Conservation (phyloP, 1,140 invertebrate species). For the Scaptomyza montana region DNA sequence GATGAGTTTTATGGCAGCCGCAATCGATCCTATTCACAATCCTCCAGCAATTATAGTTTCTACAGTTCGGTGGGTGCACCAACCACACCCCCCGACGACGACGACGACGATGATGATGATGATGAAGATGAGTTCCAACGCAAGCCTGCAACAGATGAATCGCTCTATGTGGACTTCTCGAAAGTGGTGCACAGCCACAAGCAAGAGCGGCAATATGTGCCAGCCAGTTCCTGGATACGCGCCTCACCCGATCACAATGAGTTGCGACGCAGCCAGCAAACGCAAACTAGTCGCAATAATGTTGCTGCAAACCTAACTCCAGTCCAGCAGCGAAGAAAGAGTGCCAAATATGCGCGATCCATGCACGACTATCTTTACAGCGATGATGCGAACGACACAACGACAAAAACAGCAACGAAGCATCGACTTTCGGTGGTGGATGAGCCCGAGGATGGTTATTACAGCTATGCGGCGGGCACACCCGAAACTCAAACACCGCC, state of each 20-base stretch:
- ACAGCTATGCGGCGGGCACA: conserved; percentile 75
- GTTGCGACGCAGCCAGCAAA: too few relatives aligned
- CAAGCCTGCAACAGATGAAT: conserved; percentile 78
- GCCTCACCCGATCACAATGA: conserved; percentile 52
- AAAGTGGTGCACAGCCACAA: conserved; percentile 73
- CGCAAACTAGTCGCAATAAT: conserved; percentile 36
- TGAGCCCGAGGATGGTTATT: conserved; percentile 78
- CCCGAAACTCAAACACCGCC: conserved; percentile 58
- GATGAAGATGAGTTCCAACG: conserved; percentile 79
- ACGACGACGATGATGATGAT: conserved; percentile 42
- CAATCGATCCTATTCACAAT: conserved; percentile 80
- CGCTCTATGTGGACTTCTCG: conserved; percentile 82
- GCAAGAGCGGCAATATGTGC: conserved; percentile 65
- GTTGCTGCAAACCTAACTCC: conserved; percentile 38
- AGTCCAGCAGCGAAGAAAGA: conserved; percentile 65
- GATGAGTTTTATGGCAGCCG: conserved; percentile 79
- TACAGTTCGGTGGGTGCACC: conserved; percentile 73
- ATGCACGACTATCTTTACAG: conserved; percentile 81
- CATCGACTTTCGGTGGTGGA: conserved; percentile 68
- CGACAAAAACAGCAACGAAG: conserved; percentile 33
- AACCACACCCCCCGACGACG: conserved; percentile 54
- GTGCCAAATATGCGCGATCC: conserved; percentile 69
- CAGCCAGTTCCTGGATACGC: conserved; percentile 69
- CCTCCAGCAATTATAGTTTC: conserved; percentile 82
- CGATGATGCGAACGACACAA: conserved; percentile 42